phyloP scores from a whole-genome alignment of 2,888 invertebrate genomes.

The Amiota mariae region DNA sequence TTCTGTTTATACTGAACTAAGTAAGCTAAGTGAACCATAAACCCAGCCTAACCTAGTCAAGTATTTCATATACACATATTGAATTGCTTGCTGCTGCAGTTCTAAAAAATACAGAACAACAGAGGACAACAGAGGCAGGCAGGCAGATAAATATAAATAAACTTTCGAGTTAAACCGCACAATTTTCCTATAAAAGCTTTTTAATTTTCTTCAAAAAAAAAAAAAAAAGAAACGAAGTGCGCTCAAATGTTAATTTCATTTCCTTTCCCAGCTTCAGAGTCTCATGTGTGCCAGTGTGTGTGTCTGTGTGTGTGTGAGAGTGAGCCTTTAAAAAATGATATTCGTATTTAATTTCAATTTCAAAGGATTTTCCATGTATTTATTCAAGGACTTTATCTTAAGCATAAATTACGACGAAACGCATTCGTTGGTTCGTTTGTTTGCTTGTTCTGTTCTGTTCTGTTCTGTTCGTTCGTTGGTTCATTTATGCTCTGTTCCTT shows the following conservation, averaged over 20 bases:
- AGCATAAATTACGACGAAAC: conserved; percentile 63
- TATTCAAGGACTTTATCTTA: conserved; percentile 67
- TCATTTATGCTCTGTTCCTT: conserved; percentile 8
- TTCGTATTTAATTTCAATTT: conserved; percentile 67
- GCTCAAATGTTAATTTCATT: conserved; percentile 67
- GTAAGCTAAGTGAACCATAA: too few relatives aligned
- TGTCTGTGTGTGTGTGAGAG: conserved; percentile 42
- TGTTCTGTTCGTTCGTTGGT: too few relatives aligned
- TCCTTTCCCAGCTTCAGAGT: conserved; percentile 37
- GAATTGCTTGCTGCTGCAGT: neutral
- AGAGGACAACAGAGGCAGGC: neutral
- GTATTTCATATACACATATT: too few relatives aligned
- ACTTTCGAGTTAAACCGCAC: neutral
- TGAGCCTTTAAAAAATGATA: conserved; percentile 56
- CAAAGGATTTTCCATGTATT: conserved; percentile 68
- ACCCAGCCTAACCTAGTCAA: too few relatives aligned
- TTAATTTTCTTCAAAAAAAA: conserved; percentile 55
- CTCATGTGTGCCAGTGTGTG: conserved; percentile 33
- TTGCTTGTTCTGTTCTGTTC: neutral
- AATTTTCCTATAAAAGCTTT: conserved; percentile 40
- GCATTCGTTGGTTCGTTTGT: conserved; percentile 50
- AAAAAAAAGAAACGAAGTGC: conserved; percentile 55
- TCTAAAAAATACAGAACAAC: neutral
- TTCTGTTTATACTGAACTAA: too few relatives aligned
- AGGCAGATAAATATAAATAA: neutral